Evolutionary conservation across 2,113 vertebrate species (phyloP).

Genomic region (Xenopus tropicalis): DNA sequence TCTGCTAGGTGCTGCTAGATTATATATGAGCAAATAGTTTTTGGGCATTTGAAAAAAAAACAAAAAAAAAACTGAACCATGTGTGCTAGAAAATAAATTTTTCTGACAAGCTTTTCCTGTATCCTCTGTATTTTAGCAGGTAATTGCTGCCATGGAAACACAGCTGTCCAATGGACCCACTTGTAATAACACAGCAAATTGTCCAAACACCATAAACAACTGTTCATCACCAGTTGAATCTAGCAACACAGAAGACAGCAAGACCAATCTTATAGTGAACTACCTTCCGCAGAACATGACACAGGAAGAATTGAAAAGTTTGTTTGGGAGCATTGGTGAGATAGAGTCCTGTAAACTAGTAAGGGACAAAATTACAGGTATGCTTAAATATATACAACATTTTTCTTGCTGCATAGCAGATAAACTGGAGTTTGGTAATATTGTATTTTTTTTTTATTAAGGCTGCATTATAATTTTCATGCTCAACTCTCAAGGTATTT

Average conservation of each 20-base stretch:
- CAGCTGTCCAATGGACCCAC: conserved; percentile 95
- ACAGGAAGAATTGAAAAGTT: conserved; percentile 93
- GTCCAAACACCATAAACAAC: conserved; percentile 85
- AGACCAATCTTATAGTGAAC: conserved; percentile 98
- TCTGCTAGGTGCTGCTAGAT: too few species aligned
- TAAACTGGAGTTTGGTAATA: neutral
- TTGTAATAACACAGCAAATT: conserved; percentile 93
- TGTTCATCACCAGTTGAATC: conserved; percentile 93
- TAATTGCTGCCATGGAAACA: conserved; percentile 98
- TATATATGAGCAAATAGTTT: too few species aligned
- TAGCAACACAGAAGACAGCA: conserved; percentile 92
- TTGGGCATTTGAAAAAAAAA: too few species aligned
- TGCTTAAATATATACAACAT: conserved; percentile 4
- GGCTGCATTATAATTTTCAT: too few species aligned
- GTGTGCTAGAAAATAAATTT: too few species aligned
- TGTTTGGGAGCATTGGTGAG: conserved; percentile 95
- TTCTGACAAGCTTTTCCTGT: too few species aligned
- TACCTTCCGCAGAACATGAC: conserved; percentile 98
- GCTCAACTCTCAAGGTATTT: too few species aligned
- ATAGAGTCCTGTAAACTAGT: conserved; percentile 98
- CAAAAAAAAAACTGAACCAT: too few species aligned
- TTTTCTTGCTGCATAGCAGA: neutral
- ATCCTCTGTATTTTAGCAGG: conserved; percentile 71
- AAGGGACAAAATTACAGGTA: conserved; percentile 98
- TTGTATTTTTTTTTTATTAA: neutral